Conservation (phyloP, 2,797 vertebrate genomes). For the Neoniphon sammara region DNA sequence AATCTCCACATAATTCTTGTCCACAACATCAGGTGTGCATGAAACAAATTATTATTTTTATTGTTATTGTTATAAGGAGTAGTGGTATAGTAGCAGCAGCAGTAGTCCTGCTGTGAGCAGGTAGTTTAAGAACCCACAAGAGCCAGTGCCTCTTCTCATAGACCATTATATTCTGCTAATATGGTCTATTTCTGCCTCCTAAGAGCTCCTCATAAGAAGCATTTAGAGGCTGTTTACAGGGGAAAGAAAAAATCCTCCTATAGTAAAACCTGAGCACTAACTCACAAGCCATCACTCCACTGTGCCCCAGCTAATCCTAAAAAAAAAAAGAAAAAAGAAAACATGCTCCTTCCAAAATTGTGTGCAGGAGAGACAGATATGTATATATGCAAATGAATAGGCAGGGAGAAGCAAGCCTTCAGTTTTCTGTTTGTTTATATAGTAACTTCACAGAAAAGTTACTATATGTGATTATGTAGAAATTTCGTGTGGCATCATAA, state of each 20-base stretch:
- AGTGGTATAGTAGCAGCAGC: too few relatives aligned
- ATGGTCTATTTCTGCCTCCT: not conserved
- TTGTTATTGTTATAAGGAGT: too few relatives aligned
- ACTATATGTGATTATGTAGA: too few relatives aligned
- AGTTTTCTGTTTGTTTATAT: slow-evolving; percentile 7
- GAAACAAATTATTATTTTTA: too few relatives aligned
- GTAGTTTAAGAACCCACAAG: too few relatives aligned
- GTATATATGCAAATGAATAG: too few relatives aligned
- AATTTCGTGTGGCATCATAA: too few relatives aligned
- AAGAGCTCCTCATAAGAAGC: slow-evolving; percentile 6
- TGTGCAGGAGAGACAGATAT: too few relatives aligned
- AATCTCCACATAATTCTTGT: too few relatives aligned
- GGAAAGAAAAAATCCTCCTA: not conserved
- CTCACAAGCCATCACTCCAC: not conserved
- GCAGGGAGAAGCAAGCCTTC: slow-evolving; percentile 27
- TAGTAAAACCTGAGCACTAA: not conserved
- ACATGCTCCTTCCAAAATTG: too few relatives aligned
- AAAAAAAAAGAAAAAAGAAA: slow-evolving; percentile 2
- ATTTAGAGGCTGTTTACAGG: not conserved
- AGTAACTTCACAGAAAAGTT: slow-evolving; percentile 26
- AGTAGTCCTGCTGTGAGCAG: too few relatives aligned
- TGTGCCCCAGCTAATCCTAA: not conserved
- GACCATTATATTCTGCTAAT: not conserved
- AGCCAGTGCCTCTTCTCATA: not conserved
- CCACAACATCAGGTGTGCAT: too few relatives aligned